A percentile compares a stretch with the other conserved stretches of the same genome.
Conservation (phyloP, 1,140 invertebrate species). For the Papilio polytes region DNA sequence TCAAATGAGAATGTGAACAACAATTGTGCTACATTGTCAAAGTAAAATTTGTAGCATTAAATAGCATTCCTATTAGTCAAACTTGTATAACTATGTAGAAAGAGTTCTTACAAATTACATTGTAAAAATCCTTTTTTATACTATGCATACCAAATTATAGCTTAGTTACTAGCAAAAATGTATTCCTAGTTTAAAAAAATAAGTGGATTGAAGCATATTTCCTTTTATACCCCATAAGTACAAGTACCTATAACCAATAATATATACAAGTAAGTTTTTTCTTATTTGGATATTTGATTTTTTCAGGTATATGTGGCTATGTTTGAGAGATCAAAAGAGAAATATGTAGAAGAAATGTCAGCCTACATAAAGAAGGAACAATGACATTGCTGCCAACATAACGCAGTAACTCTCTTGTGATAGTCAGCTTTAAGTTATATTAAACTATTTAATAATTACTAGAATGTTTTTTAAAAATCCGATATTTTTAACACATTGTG, state of each 20-base stretch:
- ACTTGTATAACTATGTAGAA: too few species aligned
- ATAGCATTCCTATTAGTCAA: too few species aligned
- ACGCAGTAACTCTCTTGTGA: conserved; percentile 69
- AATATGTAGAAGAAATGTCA: conserved; percentile 90
- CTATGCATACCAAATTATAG: too few species aligned
- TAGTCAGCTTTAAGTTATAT: conserved; percentile 78
- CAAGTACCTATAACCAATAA: not conserved
- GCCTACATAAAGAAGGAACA: conserved; percentile 84
- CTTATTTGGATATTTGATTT: conserved; percentile 40
- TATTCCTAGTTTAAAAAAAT: too few species aligned
- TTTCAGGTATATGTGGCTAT: conserved; percentile 91
- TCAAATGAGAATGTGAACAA: too few species aligned
- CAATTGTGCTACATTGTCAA: too few species aligned
- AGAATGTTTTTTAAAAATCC: not conserved
- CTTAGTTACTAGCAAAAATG: too few species aligned
- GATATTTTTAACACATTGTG: too few species aligned
- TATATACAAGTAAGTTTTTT: too few species aligned
- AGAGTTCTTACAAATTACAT: not conserved
- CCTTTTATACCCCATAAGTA: not conserved
- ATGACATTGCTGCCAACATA: conserved; percentile 56
- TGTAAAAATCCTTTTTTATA: not conserved
- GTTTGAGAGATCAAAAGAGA: conserved; percentile 91
- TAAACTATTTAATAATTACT: conserved; percentile 51
- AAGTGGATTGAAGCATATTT: too few species aligned
- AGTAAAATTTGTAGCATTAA: too few species aligned